Evolutionary conservation across 2,113 vertebrate species (phyloP).

Genomic region (Chiloscyllium plagiosum): DNA sequence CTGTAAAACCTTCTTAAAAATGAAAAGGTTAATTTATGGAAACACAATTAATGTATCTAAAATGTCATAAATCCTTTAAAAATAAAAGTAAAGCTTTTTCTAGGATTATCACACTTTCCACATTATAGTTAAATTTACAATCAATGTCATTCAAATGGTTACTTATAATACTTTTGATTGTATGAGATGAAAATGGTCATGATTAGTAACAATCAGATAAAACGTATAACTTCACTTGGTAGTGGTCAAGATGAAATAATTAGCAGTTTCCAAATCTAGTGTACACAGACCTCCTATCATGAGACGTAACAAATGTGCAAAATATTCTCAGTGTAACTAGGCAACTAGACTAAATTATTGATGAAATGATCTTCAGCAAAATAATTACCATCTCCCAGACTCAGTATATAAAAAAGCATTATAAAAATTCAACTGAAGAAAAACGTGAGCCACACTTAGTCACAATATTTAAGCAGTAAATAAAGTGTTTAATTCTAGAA

Average conservation of each 20-base stretch:
- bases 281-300: background rate
- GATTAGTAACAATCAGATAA: too few relatives aligned
- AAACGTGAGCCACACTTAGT: background rate
- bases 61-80: background rate
- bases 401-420: background rate
- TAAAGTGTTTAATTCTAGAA: background rate
- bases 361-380: background rate
- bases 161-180: background rate
- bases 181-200: background rate
- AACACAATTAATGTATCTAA: background rate
- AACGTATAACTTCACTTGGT: background rate
- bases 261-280: background rate
- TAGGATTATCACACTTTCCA: background rate
- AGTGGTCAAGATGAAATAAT: background rate
- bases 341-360: constrained; percentile 20
- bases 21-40: background rate
- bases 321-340: constrained; percentile 13
- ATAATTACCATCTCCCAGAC: constrained; percentile 5
- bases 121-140: background rate
- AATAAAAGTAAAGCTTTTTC: background rate
- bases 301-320: background rate
- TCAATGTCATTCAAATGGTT: background rate
- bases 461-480: background rate
- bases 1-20: background rate
- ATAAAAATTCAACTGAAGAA: background rate